phyloP scores from a whole-genome alignment of 2,888 invertebrate genomes.

The Meteorus colon region DNA sequence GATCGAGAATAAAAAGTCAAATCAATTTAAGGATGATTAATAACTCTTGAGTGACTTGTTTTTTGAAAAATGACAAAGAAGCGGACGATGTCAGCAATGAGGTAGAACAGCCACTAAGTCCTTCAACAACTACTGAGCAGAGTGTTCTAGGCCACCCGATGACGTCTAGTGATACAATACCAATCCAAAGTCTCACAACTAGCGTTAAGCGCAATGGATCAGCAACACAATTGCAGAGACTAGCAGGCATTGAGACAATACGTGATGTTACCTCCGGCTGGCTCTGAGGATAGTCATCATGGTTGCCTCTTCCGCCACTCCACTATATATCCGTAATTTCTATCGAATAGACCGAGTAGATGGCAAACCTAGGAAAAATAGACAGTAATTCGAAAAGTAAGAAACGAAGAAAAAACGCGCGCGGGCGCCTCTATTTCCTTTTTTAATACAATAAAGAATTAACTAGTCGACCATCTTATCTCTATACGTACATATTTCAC shows the following conservation, averaged over 20 bases:
- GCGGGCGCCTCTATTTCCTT: conserved; percentile 49
- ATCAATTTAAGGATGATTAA: neutral
- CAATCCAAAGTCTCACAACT: conserved; percentile 49
- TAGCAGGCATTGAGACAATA: conserved; percentile 84
- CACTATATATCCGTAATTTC: neutral
- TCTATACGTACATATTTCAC: conserved; percentile 13
- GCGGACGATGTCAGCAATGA: conserved; percentile 35
- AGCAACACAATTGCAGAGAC: conserved; percentile 78
- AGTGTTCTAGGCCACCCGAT: conserved; percentile 68
- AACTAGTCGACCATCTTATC: conserved; percentile 19
- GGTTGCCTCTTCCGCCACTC: conserved; percentile 44
- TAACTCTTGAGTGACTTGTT: neutral
- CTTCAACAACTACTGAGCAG: conserved; percentile 77
- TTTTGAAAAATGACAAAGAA: conserved; percentile 18
- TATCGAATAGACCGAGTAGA: conserved; percentile 19
- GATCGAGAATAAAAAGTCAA: neutral
- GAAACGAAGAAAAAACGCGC: conserved; percentile 40
- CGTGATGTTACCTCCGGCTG: conserved; percentile 83
- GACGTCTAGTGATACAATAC: conserved; percentile 46
- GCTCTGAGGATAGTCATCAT: conserved; percentile 74
- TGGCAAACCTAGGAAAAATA: conserved; percentile 2
- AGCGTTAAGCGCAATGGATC: conserved; percentile 76
- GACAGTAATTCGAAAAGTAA: neutral
- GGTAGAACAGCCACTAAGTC: conserved; percentile 72
- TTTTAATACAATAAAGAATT: conserved; percentile 35